Conservation (phyloP, 2,797 vertebrate genomes). For the Rhynchonycteris naso region DNA sequence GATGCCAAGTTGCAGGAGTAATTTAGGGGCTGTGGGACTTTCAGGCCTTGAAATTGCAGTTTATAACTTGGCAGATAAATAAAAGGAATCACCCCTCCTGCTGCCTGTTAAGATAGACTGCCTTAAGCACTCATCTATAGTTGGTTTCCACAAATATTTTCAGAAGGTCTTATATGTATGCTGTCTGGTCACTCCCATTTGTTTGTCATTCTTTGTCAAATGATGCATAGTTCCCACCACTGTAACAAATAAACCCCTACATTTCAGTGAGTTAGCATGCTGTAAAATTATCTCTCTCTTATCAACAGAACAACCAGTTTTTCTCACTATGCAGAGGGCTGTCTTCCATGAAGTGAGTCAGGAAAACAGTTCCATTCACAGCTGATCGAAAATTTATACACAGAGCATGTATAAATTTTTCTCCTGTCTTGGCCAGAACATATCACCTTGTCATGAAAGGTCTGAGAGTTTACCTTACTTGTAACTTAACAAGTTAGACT, state of each 20-base stretch:
- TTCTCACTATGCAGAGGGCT: not conserved
- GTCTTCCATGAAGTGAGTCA: not conserved
- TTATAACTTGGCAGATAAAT: not conserved
- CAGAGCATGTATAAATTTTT: not conserved
- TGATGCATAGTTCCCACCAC: not conserved
- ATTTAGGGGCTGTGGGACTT: not conserved
- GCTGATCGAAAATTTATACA: not conserved
- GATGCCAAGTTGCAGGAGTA: not conserved
- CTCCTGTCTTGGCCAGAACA: not conserved
- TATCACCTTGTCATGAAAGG: not conserved
- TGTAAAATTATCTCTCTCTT: not conserved
- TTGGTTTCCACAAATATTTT: not conserved
- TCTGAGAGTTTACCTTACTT: not conserved
- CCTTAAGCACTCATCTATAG: not conserved
- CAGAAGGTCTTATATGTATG: not conserved
- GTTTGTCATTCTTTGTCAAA: slow-evolving; percentile 3
- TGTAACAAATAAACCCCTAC: not conserved
- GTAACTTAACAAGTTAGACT: not conserved
- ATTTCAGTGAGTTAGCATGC: not conserved
- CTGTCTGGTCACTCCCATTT: not conserved
- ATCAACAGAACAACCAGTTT: not conserved
- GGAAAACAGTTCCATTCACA: not conserved
- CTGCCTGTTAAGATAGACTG: not conserved
- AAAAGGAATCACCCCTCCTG: not conserved
- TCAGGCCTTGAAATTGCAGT: not conserved